A percentile compares a stretch with the other conserved stretches of the same genome.
phyloP scores from a whole-genome alignment of 2,113 vertebrate genomes.

The Anoplopoma fimbria region DNA sequence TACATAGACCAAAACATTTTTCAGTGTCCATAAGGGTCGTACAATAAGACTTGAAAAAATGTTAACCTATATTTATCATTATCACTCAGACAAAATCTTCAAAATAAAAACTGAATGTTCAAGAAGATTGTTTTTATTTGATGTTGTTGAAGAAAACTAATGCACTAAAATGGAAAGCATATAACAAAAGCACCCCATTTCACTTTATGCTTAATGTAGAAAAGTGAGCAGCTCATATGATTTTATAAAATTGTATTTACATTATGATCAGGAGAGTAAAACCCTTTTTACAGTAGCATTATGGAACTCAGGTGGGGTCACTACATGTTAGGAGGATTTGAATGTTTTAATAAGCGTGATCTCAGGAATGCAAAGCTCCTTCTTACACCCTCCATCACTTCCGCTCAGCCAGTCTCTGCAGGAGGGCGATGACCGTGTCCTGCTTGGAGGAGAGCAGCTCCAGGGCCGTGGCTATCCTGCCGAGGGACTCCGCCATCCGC shows the following conservation, averaged over 20 bases:
- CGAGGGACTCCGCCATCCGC: constrained; percentile 77
- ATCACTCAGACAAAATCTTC: not conserved
- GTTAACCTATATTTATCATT: not conserved
- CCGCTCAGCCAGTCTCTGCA: constrained; percentile 84
- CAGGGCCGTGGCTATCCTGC: constrained; percentile 82
- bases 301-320: not conserved
- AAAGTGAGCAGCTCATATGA: not conserved
- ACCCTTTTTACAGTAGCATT: not conserved
- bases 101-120: not conserved
- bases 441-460: constrained; percentile 86
- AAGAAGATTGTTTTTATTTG: constrained; percentile 3
- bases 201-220: not conserved
- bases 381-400: constrained; percentile 63
- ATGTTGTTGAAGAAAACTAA: not conserved
- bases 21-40: not conserved
- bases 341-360: not conserved
- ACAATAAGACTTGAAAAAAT: not conserved
- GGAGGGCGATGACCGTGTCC: constrained; percentile 85
- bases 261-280: not conserved
- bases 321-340: not conserved
- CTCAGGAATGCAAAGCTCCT: not conserved
- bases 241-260: not conserved
- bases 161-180: not conserved
- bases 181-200: not conserved
- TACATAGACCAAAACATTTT: not conserved